phyloP scores from a whole-genome alignment of 2,888 invertebrate genomes.

The Euspilapteryx auroguttella region DNA sequence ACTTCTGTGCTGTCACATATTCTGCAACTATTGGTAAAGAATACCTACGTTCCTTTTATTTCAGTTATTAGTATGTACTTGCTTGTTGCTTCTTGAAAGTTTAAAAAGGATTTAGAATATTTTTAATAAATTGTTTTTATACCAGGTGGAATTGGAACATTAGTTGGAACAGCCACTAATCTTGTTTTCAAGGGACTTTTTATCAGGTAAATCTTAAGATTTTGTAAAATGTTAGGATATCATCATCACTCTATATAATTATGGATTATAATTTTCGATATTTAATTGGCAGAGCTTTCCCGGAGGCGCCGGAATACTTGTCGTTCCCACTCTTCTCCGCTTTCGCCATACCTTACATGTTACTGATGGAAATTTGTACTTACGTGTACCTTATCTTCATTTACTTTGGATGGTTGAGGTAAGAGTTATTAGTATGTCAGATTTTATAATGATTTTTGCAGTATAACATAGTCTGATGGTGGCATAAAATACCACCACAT shows the following conservation, averaged over 20 bases:
- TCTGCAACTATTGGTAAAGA: slow-evolving; percentile 66
- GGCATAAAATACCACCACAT: too few species aligned
- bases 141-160: slow-evolving; percentile 70
- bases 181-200: slow-evolving; percentile 76
- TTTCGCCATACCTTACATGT: slow-evolving; percentile 30
- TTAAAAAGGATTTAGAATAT: too few species aligned
- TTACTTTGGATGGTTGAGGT: slow-evolving; percentile 34
- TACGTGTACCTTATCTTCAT: slow-evolving; percentile 19
- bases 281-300: slow-evolving; percentile 65
- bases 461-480: too few species aligned
- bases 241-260: too few species aligned
- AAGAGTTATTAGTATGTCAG: too few species aligned
- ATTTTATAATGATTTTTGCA: too few species aligned
- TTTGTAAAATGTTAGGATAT: too few species aligned
- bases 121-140: too few species aligned
- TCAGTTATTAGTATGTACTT: too few species aligned
- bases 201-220: slow-evolving; percentile 15
- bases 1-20: slow-evolving; percentile 73
- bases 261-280: too few species aligned
- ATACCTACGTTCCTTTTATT: slow-evolving; percentile 6
- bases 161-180: slow-evolving; percentile 76
- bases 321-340: slow-evolving; percentile 33
- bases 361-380: slow-evolving; percentile 17
- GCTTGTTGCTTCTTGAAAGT: too few species aligned
- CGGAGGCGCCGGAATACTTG: slow-evolving; percentile 47